phyloP scores from a whole-genome alignment of 2,113 vertebrate species.

The Glaucomys volans region DNA sequence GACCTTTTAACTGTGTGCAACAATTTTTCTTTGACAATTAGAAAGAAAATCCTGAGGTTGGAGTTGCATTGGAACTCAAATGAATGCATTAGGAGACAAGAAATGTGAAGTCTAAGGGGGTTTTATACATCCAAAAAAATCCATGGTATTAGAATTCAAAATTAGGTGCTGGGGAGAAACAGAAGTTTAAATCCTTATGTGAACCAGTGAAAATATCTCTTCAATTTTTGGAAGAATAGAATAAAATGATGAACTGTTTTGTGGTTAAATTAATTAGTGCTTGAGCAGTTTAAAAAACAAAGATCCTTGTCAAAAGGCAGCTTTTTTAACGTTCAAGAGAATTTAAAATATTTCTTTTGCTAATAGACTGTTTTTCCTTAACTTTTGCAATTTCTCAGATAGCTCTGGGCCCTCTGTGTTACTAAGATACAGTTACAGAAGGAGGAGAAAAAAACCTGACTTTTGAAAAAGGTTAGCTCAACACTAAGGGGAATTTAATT shows the following conservation, averaged over 20 bases:
- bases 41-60: neutral
- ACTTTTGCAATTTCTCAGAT: neutral
- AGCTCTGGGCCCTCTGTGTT: conserved; percentile 56
- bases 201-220: neutral
- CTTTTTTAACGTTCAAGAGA: conserved; percentile 48
- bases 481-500: conserved; percentile 76
- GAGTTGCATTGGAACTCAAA: neutral
- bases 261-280: conserved; percentile 10
- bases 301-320: conserved; percentile 52
- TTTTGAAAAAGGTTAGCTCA: conserved; percentile 75
- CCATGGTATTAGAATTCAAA: neutral
- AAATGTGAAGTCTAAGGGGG: neutral
- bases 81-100: neutral
- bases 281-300: conserved; percentile 40
- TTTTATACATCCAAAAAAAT: neutral
- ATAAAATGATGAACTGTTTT: neutral
- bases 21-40: neutral
- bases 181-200: neutral
- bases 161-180: neutral
- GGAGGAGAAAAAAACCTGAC: conserved; percentile 60
- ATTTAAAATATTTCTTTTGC: conserved; percentile 62
- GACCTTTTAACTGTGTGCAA: neutral
- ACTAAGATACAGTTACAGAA: conserved; percentile 64
- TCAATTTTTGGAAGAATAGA: conserved; percentile 26
- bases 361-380: neutral